Conservation (phyloP, 1,140 invertebrate genomes). For the Proales similis region DNA sequence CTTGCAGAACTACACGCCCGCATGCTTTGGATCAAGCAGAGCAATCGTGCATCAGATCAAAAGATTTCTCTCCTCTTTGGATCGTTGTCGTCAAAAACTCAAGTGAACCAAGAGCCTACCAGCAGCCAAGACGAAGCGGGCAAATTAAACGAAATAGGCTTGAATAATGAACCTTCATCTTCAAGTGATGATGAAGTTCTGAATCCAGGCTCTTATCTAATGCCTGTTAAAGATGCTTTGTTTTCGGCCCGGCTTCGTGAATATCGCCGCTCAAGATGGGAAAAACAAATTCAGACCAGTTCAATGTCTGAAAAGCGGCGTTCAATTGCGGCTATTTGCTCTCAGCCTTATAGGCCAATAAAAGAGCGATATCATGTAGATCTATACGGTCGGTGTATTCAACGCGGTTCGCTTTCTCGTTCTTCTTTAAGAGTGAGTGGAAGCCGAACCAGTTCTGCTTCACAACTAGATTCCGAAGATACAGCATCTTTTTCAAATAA, state of each 20-base stretch:
- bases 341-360: slow-evolving; percentile 27
- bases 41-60: too few species aligned
- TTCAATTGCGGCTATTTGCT: not conserved
- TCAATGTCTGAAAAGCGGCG: not conserved
- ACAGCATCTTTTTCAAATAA: not conserved
- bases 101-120: slow-evolving; percentile 7
- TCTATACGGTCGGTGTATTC: slow-evolving; percentile 40
- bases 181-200: slow-evolving; percentile 26
- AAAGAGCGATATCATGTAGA: slow-evolving; percentile 40
- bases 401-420: slow-evolving; percentile 18
- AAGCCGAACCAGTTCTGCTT: too few species aligned
- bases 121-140: not conserved
- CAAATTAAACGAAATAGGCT: too few species aligned
- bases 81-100: too few species aligned
- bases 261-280: slow-evolving; percentile 37
- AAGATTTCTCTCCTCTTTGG: too few species aligned
- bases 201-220: slow-evolving; percentile 38
- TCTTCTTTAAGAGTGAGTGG: slow-evolving; percentile 3
- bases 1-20: not conserved
- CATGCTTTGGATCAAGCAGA: slow-evolving; percentile 1
- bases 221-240: slow-evolving; percentile 39
- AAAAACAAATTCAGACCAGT: not conserved
- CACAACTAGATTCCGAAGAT: not conserved
- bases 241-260: slow-evolving; percentile 39
- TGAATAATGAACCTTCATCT: not conserved